These are phyloP conservation scores for Azorinus chamasolen DNA, from an alignment of 2,888 invertebrate genomes.

Conservation along the genomic window DNA sequence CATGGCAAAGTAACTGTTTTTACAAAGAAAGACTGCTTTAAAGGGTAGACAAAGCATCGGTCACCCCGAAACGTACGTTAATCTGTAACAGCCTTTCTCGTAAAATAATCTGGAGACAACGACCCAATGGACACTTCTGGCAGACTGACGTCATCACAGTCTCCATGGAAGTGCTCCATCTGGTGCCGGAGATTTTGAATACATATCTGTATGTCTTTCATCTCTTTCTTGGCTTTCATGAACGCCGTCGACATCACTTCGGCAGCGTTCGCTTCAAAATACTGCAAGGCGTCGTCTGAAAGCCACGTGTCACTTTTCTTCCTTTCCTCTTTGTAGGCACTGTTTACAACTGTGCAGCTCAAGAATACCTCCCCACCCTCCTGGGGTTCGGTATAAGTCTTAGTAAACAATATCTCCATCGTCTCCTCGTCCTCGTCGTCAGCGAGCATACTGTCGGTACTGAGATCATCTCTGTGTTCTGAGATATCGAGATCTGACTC, in stretches of 20 bases:
- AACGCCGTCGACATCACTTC: conserved; percentile 73
- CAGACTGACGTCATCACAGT: conserved; percentile 65
- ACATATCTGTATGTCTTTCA: conserved; percentile 82
- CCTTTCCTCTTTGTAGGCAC: conserved; percentile 53
- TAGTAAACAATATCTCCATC: conserved; percentile 73
- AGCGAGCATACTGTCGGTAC: conserved; percentile 79
- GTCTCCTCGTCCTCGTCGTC: conserved; percentile 81
- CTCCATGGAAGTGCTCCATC: conserved; percentile 79
- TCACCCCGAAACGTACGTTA: conserved; percentile 31
- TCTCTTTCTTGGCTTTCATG: conserved; percentile 79
- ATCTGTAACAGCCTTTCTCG: conserved; percentile 64
- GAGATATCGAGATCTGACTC: conserved; percentile 82
- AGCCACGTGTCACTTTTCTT: conserved; percentile 54
- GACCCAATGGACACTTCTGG: conserved; percentile 60
- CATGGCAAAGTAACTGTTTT: too few relatives aligned
- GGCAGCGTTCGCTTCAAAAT: conserved; percentile 65
- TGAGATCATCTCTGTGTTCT: conserved; percentile 77
- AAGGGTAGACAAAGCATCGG: too few relatives aligned
- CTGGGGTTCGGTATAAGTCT: conserved; percentile 74
- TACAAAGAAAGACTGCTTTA: too few relatives aligned
- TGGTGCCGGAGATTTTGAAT: conserved; percentile 77
- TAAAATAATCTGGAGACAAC: conserved; percentile 61
- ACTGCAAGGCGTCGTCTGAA: conserved; percentile 70
- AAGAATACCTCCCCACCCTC: conserved; percentile 68
- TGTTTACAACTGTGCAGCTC: conserved; percentile 64